Evolutionary conservation across 2,797 vertebrate genomes (phyloP), one percentile per base, ranked within the genome.

Genomic region (Leptoclinus maculatus): DNA sequence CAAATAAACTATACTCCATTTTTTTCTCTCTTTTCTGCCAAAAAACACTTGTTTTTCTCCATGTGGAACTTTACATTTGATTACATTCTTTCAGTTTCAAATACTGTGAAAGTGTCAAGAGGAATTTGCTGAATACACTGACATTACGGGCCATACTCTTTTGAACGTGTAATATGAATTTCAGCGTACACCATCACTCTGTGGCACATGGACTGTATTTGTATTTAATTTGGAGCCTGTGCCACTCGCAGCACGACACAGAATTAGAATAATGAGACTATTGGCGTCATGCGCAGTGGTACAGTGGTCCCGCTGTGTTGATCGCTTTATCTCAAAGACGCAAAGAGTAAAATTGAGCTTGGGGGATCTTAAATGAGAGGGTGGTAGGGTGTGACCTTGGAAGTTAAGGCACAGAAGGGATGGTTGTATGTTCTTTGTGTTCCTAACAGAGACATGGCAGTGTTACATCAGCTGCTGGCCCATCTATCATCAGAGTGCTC

Each of bases 231-330:
- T 87, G 76, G 78, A 89, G 59, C 51, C 54, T 80, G 51, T 67
- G 84, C 75, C 67, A 86, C 63, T 87, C 88, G 69, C 90, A 89
- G 91, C 87, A 63, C 0, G 80, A 83, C 66, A 12, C 57, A 77
- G 79, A 86, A 66, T 74, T 78, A 81, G 51, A 91, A 85, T 90
- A 90, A 91, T 87, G 86, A 92, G 85, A 76, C 77, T 3, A 49
- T 73, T 41, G 80, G 74, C 53, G 27, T 47, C 60, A 34, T 7
- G 62, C 69, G 8, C 76, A 32, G 81, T 54, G 34, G 32, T 56
- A 23, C 71, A 6, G 82, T 12, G 29, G 64, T 49, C 89, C 86
- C 0, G 67, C 86, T 88, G 90, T 21, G 90, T 73, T 84, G 87
- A 90, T 89, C 83, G 80, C 85, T 89, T 88, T 79, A 91, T 89